Evolutionary conservation across 2,888 invertebrate species (phyloP).

Genomic region (Atethmia centrago): DNA sequence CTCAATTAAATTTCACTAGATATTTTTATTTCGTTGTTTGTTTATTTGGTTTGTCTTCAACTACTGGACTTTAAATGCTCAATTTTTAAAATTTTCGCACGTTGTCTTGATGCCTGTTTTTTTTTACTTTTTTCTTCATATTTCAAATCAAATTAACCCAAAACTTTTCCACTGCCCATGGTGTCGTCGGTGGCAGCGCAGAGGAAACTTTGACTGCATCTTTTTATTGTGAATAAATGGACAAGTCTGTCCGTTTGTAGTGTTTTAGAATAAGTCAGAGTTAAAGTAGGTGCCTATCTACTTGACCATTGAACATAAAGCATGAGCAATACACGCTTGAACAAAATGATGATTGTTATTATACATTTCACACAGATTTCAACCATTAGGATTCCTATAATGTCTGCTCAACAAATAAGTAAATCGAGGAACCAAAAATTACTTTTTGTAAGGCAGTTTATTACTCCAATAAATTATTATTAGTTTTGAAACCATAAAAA

Average conservation of each 20-base stretch:
- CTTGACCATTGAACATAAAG: neutral
- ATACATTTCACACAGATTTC: neutral
- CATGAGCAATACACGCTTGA: slow-evolving; percentile 15
- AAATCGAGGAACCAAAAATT: slow-evolving; percentile 8
- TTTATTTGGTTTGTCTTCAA: neutral
- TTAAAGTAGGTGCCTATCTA: neutral
- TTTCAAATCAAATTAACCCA: neutral
- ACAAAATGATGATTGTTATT: neutral
- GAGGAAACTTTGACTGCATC: neutral
- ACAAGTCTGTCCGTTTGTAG: neutral
- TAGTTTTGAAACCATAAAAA: neutral
- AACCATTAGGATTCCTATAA: neutral
- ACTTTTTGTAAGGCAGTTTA: neutral
- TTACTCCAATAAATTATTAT: neutral
- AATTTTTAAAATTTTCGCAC: neutral
- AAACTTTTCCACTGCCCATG: neutral
- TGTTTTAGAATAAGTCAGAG: neutral
- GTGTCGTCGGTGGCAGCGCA: neutral
- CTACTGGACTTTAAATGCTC: neutral
- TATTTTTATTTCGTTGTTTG: neutral
- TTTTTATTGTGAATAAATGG: no score
- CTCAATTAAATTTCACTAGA: neutral
- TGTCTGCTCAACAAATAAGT: slow-evolving; percentile 4
- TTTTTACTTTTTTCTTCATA: neutral
- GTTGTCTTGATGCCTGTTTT: neutral